phyloP scores from a whole-genome alignment of 2,888 invertebrate genomes.

The Synergus gifuensis region DNA sequence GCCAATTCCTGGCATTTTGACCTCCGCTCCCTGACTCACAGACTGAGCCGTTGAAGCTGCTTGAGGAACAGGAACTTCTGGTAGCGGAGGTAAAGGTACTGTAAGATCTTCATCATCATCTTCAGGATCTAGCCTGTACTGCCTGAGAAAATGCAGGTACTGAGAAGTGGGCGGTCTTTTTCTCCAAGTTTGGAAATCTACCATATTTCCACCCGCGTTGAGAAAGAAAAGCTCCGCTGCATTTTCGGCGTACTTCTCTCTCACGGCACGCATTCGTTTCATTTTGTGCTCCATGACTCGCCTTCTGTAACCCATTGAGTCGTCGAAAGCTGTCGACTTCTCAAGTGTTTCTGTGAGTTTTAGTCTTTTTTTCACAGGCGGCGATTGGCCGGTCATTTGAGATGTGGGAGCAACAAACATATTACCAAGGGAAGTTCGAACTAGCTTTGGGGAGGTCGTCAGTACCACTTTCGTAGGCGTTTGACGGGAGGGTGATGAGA shows the following conservation, averaged over 20 bases:
- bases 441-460: slow-evolving; percentile 74
- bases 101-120: slow-evolving; percentile 79
- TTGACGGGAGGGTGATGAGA: slow-evolving; percentile 71
- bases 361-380: slow-evolving; percentile 78
- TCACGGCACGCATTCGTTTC: slow-evolving; percentile 83
- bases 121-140: slow-evolving; percentile 84
- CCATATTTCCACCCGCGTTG: slow-evolving; percentile 91
- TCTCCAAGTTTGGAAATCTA: slow-evolving; percentile 92
- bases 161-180: slow-evolving; percentile 88
- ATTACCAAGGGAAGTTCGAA: slow-evolving; percentile 73
- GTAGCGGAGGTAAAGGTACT: slow-evolving; percentile 61
- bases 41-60: slow-evolving; percentile 52
- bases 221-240: slow-evolving; percentile 92
- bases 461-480: slow-evolving; percentile 73
- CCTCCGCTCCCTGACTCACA: slow-evolving; percentile 78
- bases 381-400: slow-evolving; percentile 67
- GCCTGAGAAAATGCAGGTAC: slow-evolving; percentile 87
- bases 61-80: slow-evolving; percentile 43
- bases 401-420: slow-evolving; percentile 74
- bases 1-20: slow-evolving; percentile 81
- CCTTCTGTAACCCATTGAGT: slow-evolving; percentile 80
- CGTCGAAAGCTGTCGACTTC: slow-evolving; percentile 67
- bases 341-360: slow-evolving; percentile 76
- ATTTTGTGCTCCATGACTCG: slow-evolving; percentile 86
- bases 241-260: slow-evolving; percentile 88